Evolutionary conservation across 2,113 vertebrate species (phyloP).

Genomic region (Corydoras maculifer): DNA sequence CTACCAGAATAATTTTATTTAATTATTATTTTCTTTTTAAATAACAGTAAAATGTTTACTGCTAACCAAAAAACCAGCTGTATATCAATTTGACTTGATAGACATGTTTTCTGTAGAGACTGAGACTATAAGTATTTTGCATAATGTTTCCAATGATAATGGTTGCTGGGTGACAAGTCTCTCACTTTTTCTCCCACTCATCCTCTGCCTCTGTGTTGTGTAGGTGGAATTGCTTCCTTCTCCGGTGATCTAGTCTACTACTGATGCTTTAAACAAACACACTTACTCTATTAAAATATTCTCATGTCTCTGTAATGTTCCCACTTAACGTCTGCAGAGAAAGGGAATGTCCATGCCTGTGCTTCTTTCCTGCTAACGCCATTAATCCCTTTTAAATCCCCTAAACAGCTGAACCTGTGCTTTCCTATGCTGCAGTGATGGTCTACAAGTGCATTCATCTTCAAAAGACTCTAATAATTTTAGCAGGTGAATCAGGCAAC

Average conservation of each 20-base stretch:
- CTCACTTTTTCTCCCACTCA: constrained; percentile 11
- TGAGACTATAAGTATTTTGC: background rate
- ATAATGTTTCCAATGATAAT: background rate
- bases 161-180: background rate
- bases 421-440: too few relatives aligned
- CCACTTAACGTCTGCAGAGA: background rate
- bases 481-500: too few relatives aligned
- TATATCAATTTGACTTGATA: background rate
- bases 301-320: background rate
- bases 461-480: too few relatives aligned
- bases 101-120: background rate
- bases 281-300: background rate
- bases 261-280: constrained; percentile 34
- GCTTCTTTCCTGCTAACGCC: background rate
- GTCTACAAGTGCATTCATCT: background rate
- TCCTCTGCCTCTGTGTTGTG: constrained; percentile 19
- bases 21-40: too few relatives aligned
- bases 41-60: too few relatives aligned
- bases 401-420: too few relatives aligned
- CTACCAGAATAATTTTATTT: too few relatives aligned
- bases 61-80: too few relatives aligned
- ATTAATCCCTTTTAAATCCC: too few relatives aligned
- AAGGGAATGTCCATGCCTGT: background rate
- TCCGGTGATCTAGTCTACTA: constrained; percentile 33
- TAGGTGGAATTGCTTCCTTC: constrained; percentile 50